Evolutionary conservation across 2,888 invertebrate genomes (phyloP), one percentile per base, ranked within the genome.

Genomic region (Rhopalosiphum nymphaeae): DNA sequence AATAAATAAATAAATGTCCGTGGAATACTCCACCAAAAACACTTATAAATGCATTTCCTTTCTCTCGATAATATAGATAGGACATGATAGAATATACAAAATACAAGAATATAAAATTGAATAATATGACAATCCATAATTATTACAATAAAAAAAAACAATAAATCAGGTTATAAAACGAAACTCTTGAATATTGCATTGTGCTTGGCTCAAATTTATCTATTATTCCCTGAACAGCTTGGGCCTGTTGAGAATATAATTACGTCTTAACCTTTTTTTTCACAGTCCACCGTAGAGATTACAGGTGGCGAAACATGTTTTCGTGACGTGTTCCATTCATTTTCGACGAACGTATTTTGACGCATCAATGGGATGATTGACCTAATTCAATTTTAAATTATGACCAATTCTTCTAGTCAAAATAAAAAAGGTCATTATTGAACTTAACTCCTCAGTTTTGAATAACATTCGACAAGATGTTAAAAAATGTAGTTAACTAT

Each of bases 101-200:
- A 29, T 29, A 46, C 36, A 25, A 78, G 2, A 36, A 78, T 36
- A 78, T 78, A 36, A 36, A 78, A 21, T 67, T 36, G 36, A 42
- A 36, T 78, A 78, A 78, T 86, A 86, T 46, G 86, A 86, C 26
- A 86, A 86, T 46, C 86, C 44, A 46, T 86, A 86, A 46, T n/a
- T n/a, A 46, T 86, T 86, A 13, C 16, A 5, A n/a, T 5, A 21
- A n/a, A 16, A 78, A 78, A 36, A 21, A 78, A 78, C 21, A 78
- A 42, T 21, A 78, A 78, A 78, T 53, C 53, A 3, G 0, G 5
- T 46, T 29, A n/a, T 29, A 29, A 86, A 46, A 86, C n/a, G 46
- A 86, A 86, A 49, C 16, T 86, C 29, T 86, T 29, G n/a, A 46
- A 86, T 1, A 46, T 44, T 78, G 7, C 21, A 78, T 78, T 78